Evolutionary conservation across 2,888 invertebrate species (phyloP), one percentile per base, ranked within the genome.

Genomic region (Diabrotica balteata): DNA sequence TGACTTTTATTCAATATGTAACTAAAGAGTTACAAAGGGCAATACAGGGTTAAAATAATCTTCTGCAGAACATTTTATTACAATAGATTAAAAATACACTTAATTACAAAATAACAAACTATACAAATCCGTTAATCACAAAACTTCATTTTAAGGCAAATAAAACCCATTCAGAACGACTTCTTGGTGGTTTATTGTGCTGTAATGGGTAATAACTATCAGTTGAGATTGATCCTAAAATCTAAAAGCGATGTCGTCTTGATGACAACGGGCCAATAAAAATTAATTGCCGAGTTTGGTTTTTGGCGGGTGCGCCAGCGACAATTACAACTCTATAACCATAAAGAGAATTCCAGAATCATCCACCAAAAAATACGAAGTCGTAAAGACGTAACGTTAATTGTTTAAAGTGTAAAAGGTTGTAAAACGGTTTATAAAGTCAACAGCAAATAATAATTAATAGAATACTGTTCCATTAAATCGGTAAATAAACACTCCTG

Each of bases 281-380:
- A 82, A 81, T 82, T 82, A 82, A 82, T 80, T 78, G 80, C 75
- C 75, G 70, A 74, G 75, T 82, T 82, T 82, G 82, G 80, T 78
- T 77, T 57, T 57, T 45, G 55, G 55, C 17, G 45, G 55, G 7
- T 59, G 51, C 42, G 71, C 75, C 76, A 74, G 78, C 78, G 78
- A 78, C 78, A 78, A 80, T 81, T 81, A 82, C 79, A 80, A 79
- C 78, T 75, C 77, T 70, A 77, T 75, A 75, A 77, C 73, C 75
- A 74, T 73, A 74, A 77, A 71, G 74, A 75, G 74, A 76, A 72
- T 77, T 65, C 61, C 66, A 57, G 70, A 70, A 63, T 74, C 74
- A 78, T 77, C 73, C 74, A 69, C 73, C 74, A 72, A 77, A 80
- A 78, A 80, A 22, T 57, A 7, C 7, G 7, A 45, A 44, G 55